Conservation (phyloP, 53 echinoderm and acorn worm genomes). For the Paelopatides confundens region DNA sequence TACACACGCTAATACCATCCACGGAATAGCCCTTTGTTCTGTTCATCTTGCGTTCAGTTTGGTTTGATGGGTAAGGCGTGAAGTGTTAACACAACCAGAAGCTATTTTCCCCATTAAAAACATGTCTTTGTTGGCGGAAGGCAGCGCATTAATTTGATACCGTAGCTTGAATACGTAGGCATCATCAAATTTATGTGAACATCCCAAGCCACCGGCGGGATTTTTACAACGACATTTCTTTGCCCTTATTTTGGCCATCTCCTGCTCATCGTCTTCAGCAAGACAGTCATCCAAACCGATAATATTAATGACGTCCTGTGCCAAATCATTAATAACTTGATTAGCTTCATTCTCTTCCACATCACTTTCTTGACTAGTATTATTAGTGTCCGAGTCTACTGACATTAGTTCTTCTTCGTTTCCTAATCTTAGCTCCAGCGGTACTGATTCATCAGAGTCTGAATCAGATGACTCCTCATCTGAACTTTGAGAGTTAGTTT, state of each 20-base stretch:
- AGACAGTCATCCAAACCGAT: slow-evolving; percentile 1
- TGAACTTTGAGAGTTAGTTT: slow-evolving; percentile 3
- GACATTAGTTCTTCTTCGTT: slow-evolving; percentile 9
- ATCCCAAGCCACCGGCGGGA: slow-evolving; percentile 48
- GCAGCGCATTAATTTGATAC: slow-evolving; percentile 26
- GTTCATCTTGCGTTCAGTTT: slow-evolving; percentile 14
- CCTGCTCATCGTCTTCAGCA: slow-evolving; percentile 15
- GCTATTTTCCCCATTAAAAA: slow-evolving; percentile 23
- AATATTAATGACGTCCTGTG: not conserved
- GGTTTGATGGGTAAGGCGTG: slow-evolving; percentile 8
- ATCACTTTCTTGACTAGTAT: too few species aligned
- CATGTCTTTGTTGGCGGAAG: not conserved
- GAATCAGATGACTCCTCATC: slow-evolving; percentile 17
- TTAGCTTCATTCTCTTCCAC: too few species aligned
- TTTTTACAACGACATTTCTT: slow-evolving; percentile 47
- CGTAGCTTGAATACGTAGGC: slow-evolving; percentile 36
- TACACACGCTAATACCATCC: slow-evolving; percentile 37
- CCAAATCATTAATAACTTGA: slow-evolving; percentile 21
- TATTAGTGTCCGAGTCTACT: slow-evolving; percentile 25
- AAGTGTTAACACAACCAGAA: not conserved
- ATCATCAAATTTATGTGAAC: slow-evolving; percentile 50
- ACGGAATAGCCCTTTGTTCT: slow-evolving; percentile 24
- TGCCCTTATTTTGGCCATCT: slow-evolving; percentile 35
- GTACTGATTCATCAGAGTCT: not conserved
- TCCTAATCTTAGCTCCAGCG: too few species aligned